Percentiles rank a stretch among this genome's conserved stretches.
Conservation (phyloP, 2,797 vertebrate species). For the Chromis chromis region DNA sequence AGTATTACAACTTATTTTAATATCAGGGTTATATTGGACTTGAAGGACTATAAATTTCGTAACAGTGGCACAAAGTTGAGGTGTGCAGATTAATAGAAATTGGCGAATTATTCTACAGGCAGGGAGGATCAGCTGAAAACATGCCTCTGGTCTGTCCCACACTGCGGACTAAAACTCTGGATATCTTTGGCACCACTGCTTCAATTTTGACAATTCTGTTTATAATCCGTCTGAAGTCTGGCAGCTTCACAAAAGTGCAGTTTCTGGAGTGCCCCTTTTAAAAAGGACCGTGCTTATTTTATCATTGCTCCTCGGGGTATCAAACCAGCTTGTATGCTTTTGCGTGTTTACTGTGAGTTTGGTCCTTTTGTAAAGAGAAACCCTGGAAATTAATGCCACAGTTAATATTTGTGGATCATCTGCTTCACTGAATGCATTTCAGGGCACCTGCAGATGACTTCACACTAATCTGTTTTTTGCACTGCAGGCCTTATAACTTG, state of each 20-base stretch:
- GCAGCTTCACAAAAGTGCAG: background rate
- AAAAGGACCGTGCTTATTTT: too few species aligned
- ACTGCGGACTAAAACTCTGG: background rate
- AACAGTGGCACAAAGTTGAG: too few species aligned
- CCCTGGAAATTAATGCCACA: background rate
- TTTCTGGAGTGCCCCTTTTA: background rate
- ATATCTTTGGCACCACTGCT: background rate
- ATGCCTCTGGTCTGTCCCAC: background rate
- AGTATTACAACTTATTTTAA: background rate
- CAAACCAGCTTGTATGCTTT: background rate
- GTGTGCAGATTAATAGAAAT: too few species aligned
- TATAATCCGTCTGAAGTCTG: background rate
- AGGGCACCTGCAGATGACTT: too few species aligned
- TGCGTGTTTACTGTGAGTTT: background rate
- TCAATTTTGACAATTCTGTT: background rate
- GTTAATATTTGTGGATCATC: too few species aligned
- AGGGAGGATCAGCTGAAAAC: slow-evolving; percentile 2
- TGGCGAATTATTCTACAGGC: background rate
- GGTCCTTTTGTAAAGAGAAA: background rate
- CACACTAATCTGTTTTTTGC: too few species aligned
- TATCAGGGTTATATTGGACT: background rate
- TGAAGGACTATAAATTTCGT: too few species aligned
- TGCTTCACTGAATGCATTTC: too few species aligned
- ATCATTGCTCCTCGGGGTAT: background rate
- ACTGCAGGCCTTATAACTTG: background rate